phyloP scores from a whole-genome alignment of 2,113 vertebrate genomes.

The Pachycephala philippinensis region DNA sequence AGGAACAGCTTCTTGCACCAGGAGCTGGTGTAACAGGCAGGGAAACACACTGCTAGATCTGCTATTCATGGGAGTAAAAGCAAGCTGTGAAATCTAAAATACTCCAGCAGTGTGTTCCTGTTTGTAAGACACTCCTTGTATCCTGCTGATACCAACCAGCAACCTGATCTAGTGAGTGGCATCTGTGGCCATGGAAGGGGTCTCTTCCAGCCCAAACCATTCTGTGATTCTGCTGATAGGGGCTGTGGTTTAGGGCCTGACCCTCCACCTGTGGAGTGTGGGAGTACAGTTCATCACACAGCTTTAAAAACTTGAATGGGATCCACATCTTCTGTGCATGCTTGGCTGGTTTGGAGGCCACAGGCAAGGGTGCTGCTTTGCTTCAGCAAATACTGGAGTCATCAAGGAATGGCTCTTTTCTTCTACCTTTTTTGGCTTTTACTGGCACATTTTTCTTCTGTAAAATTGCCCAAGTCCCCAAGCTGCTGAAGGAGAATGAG shows the following conservation, averaged over 20 bases:
- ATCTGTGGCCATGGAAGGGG: neutral
- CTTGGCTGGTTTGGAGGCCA: neutral
- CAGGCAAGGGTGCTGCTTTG: neutral
- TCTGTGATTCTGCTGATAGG: neutral
- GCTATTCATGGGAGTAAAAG: neutral
- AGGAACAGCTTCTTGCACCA: neutral
- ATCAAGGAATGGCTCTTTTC: neutral
- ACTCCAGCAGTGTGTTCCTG: neutral
- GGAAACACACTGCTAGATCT: neutral
- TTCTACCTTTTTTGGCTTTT: neutral
- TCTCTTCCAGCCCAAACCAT: neutral
- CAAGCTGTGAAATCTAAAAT: neutral
- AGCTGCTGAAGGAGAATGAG: neutral
- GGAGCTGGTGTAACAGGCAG: neutral
- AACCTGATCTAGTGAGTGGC: neutral
- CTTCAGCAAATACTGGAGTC: fast-evolving
- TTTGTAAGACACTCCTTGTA: neutral
- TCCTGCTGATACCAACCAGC: neutral
- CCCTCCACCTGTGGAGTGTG: neutral
- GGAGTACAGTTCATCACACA: neutral
- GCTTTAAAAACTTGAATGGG: neutral
- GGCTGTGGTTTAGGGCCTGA: neutral
- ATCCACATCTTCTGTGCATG: neutral
- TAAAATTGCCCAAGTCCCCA: neutral
- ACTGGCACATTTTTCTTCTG: neutral